These are phyloP conservation scores for Helleia helle DNA, from an alignment of 2,888 invertebrate genomes.

Conservation along the genomic window DNA sequence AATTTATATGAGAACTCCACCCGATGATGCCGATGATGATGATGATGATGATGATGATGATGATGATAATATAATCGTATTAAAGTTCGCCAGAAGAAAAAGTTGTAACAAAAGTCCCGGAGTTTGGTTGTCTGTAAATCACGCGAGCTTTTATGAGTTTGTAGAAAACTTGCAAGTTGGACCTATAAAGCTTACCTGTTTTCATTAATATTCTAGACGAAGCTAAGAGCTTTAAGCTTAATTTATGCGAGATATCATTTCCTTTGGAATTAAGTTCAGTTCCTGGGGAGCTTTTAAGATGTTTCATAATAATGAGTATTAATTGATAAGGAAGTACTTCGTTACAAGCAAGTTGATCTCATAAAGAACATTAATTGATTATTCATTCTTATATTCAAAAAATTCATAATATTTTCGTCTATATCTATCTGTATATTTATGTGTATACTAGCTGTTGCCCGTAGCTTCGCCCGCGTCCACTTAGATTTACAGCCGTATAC, in stretches of 20 bases:
- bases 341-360: too few species aligned
- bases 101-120: not conserved
- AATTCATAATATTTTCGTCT: too few species aligned
- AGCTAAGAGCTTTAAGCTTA: conserved; percentile 1
- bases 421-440: too few species aligned
- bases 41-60: not conserved
- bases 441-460: too few species aligned
- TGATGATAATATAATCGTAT: not conserved
- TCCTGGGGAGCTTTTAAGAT: too few species aligned
- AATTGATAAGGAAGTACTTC: too few species aligned
- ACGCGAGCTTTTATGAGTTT: not conserved
- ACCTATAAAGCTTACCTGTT: conserved; percentile 3
- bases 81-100: not conserved
- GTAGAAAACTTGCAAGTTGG: not conserved
- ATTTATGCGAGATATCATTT: conserved; percentile 7
- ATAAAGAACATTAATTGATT: too few species aligned
- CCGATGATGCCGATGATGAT: not conserved
- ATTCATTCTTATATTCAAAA: too few species aligned
- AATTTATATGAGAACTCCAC: too few species aligned
- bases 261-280: not conserved
- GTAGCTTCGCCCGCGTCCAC: too few species aligned
- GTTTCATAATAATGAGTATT: too few species aligned
- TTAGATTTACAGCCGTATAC: too few species aligned
- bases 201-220: not conserved
- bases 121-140: not conserved